These are phyloP conservation scores for Rhinoptilus africanus DNA, from an alignment of 2,113 vertebrate genomes.

Conservation along the genomic window DNA sequence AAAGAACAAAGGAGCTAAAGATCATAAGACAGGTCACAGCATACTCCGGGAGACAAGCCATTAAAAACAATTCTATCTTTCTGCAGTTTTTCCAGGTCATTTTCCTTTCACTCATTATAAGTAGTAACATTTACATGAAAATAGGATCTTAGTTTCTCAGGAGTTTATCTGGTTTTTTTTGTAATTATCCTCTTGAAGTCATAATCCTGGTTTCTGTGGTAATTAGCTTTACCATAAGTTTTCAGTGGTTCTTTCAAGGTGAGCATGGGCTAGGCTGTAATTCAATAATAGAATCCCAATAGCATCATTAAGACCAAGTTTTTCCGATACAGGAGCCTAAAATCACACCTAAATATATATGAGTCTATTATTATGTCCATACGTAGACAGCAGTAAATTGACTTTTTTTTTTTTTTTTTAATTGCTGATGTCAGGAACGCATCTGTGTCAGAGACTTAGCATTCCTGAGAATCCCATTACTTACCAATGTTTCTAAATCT, in stretches of 20 bases:
- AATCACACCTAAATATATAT: not conserved
- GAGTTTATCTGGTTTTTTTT: slow-evolving; percentile 11
- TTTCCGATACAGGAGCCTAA: not conserved
- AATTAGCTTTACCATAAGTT: slow-evolving; percentile 24
- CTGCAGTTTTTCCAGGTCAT: slow-evolving; percentile 39
- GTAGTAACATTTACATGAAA: slow-evolving; percentile 37
- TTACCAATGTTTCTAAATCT: not conserved
- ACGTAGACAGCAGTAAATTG: not conserved
- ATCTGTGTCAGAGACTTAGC: not conserved
- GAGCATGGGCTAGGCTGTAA: not conserved
- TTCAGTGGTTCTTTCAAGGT: not conserved
- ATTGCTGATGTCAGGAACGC: not conserved
- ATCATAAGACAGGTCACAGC: slow-evolving; percentile 13
- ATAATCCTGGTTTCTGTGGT: not conserved
- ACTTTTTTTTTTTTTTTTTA: not conserved
- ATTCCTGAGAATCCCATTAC: not conserved
- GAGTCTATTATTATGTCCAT: not conserved
- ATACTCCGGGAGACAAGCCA: not conserved
- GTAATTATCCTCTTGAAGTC: slow-evolving; percentile 15
- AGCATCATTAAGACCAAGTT: not conserved
- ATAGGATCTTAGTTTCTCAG: slow-evolving; percentile 8
- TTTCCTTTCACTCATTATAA: slow-evolving; percentile 12
- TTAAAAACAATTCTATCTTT: slow-evolving; percentile 33
- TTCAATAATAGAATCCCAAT: not conserved
- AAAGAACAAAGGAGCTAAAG: slow-evolving; percentile 36